phyloP scores from a whole-genome alignment of 2,888 invertebrate genomes.

The Chloroclysta siterata region DNA sequence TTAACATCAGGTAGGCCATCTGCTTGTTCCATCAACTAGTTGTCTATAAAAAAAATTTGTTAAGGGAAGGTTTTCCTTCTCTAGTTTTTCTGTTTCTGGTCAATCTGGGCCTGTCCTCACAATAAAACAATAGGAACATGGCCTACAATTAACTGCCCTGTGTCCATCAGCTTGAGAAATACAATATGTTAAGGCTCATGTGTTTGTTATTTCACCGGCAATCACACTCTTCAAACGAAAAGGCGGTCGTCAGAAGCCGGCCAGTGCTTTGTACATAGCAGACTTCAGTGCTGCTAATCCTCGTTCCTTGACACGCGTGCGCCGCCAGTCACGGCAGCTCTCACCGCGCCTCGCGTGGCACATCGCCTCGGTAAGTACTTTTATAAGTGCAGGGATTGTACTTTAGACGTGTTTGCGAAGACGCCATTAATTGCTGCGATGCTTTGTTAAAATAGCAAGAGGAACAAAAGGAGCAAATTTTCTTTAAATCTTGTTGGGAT shows the following conservation, averaged over 20 bases:
- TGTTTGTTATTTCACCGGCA: too few relatives aligned
- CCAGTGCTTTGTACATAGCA: neutral
- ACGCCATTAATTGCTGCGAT: neutral
- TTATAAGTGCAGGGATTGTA: conserved; percentile 5
- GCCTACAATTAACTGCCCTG: too few relatives aligned
- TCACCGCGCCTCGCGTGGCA: conserved; percentile 6
- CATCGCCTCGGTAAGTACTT: conserved; percentile 1
- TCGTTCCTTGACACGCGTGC: conserved; percentile 3
- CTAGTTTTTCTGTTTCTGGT: too few relatives aligned
- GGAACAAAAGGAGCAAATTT: too few relatives aligned
- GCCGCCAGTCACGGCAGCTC: conserved; percentile 21
- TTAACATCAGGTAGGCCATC: too few relatives aligned
- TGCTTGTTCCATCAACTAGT: too few relatives aligned
- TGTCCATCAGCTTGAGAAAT: too few relatives aligned
- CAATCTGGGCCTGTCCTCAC: too few relatives aligned
- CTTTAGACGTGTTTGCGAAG: neutral
- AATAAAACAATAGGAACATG: too few relatives aligned
- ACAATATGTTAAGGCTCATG: too few relatives aligned
- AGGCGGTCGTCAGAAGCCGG: neutral
- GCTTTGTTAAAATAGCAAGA: neutral
- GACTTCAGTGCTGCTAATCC: conserved; percentile 2
- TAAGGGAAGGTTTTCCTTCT: too few relatives aligned
- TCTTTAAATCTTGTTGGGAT: neutral
- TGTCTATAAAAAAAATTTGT: too few relatives aligned
- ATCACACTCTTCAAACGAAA: neutral